Evolutionary conservation across 2,113 vertebrate species (phyloP), one percentile per base, ranked within the genome.

Genomic region (Cyrtonyx montezumae): DNA sequence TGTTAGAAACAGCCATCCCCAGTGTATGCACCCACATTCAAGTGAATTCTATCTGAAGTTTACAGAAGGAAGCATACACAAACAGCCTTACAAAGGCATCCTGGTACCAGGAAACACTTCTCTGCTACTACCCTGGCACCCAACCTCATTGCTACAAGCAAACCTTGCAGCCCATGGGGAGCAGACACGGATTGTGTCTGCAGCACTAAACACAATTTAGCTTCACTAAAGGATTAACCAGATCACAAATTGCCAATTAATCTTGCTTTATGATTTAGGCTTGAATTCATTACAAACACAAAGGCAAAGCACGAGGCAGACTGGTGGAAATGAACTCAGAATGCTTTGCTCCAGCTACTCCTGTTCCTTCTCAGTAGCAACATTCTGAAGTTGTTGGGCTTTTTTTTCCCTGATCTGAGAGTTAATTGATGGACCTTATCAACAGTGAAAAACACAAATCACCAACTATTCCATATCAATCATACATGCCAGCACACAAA

Each of bases 231-330:
- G 90, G 95, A 96, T 97, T 93, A 97, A 94, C 79, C 94, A 87
- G 69, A 92, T 81, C 79, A 92, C 95, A 97, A 95, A 97, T 58
- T 88, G 58, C 92, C 87, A 91, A 53, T 84, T 91, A 84, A 90
- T 6, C 62, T 74, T 23, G 36, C 48, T 95, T 92, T 78, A 85
- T 26, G 56, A 91, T 90, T 75, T 61, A 71, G 65, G 42, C 61
- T 79, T 91, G 53, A 75, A 78, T 69, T 85, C 63, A 43, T 48
- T 70, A 89, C 0, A 0, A 71, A 90, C 0, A 1, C 37, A 43
- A 65, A 63, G 55, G 67, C 65, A 67, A 84, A 79, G 51, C 19
- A 34, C 0, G 56, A 51, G 87, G 6, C 6, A 30, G 63, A 89
- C 37, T 12, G 58, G 74, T 37, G 49, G 30, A 87, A 70, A 59